Base-by-base conservation (phyloP, 2,113 vertebrate species). In the Pseudorhombus dupliciocellatus region DNA sequence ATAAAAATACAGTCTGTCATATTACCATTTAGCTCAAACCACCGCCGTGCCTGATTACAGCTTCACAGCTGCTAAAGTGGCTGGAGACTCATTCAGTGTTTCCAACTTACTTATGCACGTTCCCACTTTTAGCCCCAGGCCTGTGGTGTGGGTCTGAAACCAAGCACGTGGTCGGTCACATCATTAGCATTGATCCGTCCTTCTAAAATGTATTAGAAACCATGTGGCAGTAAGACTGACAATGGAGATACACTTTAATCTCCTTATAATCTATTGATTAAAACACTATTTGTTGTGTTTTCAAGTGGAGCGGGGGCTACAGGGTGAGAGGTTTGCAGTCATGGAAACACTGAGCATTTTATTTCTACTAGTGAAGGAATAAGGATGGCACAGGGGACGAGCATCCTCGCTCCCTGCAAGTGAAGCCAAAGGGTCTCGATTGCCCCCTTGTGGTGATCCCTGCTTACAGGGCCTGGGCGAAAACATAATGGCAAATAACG, bases 151-250 rank as follows among this genome's bases (percentile, higher is more conserved):
- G 52, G 58, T 30, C 31, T 12, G 5, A 28, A 28, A 28, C 26
- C 5, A 28, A 28, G 37, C 30, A 71, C 58, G 14, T 44, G 57
- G 71, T 22, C 5, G 58, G 25, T 69, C 48, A 81, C 63, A 46
- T 76, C 58, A 74, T 80, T 66, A 66, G 54, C 61, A 79, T 81
- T 26, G 84, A 84, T 76, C 73, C 16, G 53, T 28, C 22, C 58
- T 61, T 61, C 3, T 70, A 50, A 68, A 78, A 54, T 40, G 59
- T 31, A 80, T 85, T 25, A 68, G 15, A 40, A 21, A 20, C 21
- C 30, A 61, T 57, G 14, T 61, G 56, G 59, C 46, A 52, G 26
- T 20, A 22, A 62, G 42, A 71, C 52, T 37, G 20, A 79, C 50
- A 31, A 34, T 14, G 26, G 60, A 65, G 57, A 68, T 66, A 55